Evolutionary conservation across 2,797 vertebrate genomes (phyloP).

Genomic region (Sebastes itinus): DNA sequence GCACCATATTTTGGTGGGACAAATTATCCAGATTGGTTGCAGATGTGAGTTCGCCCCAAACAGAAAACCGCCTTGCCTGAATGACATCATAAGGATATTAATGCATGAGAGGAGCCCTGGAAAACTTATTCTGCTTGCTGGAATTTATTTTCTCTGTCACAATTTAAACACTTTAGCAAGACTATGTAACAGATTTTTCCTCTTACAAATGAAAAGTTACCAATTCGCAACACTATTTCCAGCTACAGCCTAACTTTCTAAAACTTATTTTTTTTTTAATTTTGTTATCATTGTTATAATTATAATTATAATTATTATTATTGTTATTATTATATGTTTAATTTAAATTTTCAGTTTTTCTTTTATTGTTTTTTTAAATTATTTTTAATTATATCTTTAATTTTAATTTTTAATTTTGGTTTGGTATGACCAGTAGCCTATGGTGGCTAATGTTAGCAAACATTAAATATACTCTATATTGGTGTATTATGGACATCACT

Average conservation of each 20-base stretch:
- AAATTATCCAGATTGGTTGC: slow-evolving; percentile 80
- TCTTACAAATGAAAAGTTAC: not conserved
- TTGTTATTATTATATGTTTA: too few species aligned
- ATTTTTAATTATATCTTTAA: too few species aligned
- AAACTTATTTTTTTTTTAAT: too few species aligned
- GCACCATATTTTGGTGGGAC: slow-evolving; percentile 67
- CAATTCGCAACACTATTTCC: not conserved
- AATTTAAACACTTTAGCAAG: not conserved
- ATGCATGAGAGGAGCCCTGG: slow-evolving; percentile 45
- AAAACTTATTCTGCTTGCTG: slow-evolving; percentile 35
- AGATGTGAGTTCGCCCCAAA: slow-evolving; percentile 79
- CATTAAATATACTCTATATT: too few species aligned
- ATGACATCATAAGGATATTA: slow-evolving; percentile 78
- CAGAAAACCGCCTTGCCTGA: slow-evolving; percentile 49
- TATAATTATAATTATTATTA: too few species aligned
- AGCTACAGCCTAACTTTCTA: not conserved
- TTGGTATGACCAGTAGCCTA: too few species aligned
- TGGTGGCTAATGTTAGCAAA: too few species aligned
- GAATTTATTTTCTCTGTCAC: not conserved
- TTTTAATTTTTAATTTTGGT: too few species aligned
- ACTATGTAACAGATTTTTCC: not conserved
- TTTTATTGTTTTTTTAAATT: too few species aligned
- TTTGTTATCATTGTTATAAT: rapidly evolving
- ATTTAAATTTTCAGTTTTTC: too few species aligned
- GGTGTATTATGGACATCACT: too few species aligned